These are phyloP conservation scores for Sapajus apella DNA, from an alignment of 2,113 vertebrate genomes.

Conservation along the genomic window DNA sequence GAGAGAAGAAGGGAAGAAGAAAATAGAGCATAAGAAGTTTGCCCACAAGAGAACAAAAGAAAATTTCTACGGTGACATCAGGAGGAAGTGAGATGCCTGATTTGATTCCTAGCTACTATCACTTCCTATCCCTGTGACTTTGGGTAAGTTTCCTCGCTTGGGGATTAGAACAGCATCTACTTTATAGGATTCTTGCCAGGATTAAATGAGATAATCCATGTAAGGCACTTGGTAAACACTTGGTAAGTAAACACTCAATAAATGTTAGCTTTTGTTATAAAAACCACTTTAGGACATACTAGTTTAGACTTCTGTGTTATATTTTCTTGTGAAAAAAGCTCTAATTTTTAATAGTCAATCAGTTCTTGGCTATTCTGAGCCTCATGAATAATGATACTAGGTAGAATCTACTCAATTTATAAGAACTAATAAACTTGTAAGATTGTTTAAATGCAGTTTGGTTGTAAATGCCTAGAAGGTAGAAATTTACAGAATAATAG, in stretches of 20 bases:
- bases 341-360: background rate
- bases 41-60: slow-evolving; percentile 23
- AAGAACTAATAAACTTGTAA: slow-evolving; percentile 27
- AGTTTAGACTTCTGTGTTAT: slow-evolving; percentile 23
- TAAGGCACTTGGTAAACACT: background rate
- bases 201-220: background rate
- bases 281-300: background rate
- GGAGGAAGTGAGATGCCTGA: background rate
- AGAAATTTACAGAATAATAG: background rate
- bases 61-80: background rate
- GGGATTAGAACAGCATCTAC: background rate
- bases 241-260: background rate
- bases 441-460: background rate
- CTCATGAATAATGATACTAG: background rate
- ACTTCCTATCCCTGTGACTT: background rate
- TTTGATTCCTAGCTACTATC: background rate
- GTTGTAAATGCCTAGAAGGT: background rate
- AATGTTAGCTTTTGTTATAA: slow-evolving; percentile 24
- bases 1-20: background rate
- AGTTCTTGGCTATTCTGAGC: slow-evolving; percentile 30
- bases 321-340: background rate
- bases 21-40: background rate
- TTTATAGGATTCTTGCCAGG: background rate
- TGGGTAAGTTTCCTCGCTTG: background rate
- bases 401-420: background rate